Evolutionary conservation across 1,140 invertebrate species (phyloP).

Genomic region (Danaus plexippus): DNA sequence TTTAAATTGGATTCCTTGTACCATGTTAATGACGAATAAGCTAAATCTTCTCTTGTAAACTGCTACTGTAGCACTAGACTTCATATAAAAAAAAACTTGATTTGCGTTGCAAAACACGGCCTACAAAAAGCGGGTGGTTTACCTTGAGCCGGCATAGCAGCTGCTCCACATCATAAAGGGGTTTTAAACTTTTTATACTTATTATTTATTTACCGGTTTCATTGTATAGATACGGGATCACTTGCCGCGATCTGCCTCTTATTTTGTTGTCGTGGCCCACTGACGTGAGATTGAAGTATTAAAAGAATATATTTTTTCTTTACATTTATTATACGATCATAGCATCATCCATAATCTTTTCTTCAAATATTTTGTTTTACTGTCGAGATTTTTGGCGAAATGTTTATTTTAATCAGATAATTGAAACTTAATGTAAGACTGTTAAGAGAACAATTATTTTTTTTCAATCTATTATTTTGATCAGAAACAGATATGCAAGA

Average conservation of each 20-base stretch:
- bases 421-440: too few species aligned
- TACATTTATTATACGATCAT: too few species aligned
- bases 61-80: conserved; percentile 26
- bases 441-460: too few species aligned
- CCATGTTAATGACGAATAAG: neutral
- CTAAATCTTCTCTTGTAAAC: conserved; percentile 19
- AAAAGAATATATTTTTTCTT: too few species aligned
- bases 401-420: too few species aligned
- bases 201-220: conserved; percentile 60
- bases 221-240: conserved; percentile 36
- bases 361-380: too few species aligned
- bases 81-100: conserved; percentile 36
- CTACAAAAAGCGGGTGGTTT: conserved; percentile 55
- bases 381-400: too few species aligned
- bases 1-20: too few species aligned
- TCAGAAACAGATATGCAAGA: too few species aligned
- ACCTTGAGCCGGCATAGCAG: conserved; percentile 54
- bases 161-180: conserved; percentile 47
- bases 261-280: conserved; percentile 9
- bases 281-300: conserved; percentile 1
- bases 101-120: conserved; percentile 51
- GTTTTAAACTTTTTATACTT: conserved; percentile 60
- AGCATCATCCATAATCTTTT: too few species aligned
- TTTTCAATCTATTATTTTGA: too few species aligned
- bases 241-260: conserved; percentile 15